phyloP scores from a whole-genome alignment of 1,140 invertebrate genomes.

The Holcopasites calliopsidis region DNA sequence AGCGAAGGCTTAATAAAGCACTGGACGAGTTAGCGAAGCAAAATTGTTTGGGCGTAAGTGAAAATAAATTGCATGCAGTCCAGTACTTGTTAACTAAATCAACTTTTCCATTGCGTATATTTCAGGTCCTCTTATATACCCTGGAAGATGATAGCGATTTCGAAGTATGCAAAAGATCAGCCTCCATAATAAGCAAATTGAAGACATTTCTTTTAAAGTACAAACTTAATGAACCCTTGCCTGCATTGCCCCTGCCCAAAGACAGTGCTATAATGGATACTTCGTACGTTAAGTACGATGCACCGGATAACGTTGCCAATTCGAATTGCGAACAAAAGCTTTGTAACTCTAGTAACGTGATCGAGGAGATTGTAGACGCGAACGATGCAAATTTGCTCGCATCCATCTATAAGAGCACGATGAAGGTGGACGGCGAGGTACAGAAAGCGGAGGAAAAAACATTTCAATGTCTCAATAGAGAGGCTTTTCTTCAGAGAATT shows the following conservation, averaged over 20 bases:
- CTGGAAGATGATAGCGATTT: conserved; percentile 86
- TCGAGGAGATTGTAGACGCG: conserved; percentile 74
- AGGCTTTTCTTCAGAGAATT: conserved; percentile 81
- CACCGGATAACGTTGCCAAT: conserved; percentile 38
- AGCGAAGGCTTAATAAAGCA: conserved; percentile 83
- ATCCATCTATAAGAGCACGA: conserved; percentile 79
- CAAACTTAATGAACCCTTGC: conserved; percentile 77
- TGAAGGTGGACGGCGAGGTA: conserved; percentile 71
- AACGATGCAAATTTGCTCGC: conserved; percentile 82
- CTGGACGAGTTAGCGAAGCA: conserved; percentile 83
- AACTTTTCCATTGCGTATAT: conserved; percentile 6
- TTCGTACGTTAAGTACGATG: conserved; percentile 62
- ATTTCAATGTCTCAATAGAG: conserved; percentile 77
- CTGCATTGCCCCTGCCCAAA: conserved; percentile 72
- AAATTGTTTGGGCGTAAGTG: conserved; percentile 83
- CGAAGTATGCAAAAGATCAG: conserved; percentile 83
- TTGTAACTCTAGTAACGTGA: conserved; percentile 65
- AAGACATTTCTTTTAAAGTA: conserved; percentile 82
- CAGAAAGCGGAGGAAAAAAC: conserved; percentile 55
- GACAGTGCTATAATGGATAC: conserved; percentile 70
- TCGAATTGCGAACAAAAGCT: conserved; percentile 42
- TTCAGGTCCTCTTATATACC: conserved; percentile 81
- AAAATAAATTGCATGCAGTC: conserved; percentile 1
- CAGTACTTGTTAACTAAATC: neutral
- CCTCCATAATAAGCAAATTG: conserved; percentile 81